Percentiles rank a stretch among this genome's conserved stretches.
These are phyloP conservation scores for Barypeithes pellucidus DNA, from an alignment of 2,888 invertebrate species.

Conservation along the genomic window DNA sequence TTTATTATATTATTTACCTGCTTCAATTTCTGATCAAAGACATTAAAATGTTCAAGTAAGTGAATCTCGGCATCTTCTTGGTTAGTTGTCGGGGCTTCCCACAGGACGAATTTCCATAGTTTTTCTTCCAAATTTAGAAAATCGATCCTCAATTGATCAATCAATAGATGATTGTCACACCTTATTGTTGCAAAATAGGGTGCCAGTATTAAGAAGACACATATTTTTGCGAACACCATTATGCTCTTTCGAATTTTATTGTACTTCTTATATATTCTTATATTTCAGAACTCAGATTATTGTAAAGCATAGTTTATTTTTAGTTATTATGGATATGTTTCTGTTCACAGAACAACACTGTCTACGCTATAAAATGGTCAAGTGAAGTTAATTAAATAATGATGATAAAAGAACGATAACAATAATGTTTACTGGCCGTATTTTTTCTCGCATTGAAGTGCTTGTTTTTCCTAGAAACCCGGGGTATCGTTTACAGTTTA, in stretches of 20 bases:
- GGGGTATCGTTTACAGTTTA: too few species aligned
- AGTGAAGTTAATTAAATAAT: not conserved
- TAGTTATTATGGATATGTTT: not conserved
- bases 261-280: too few species aligned
- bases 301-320: not conserved
- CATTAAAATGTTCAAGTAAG: constrained; percentile 35
- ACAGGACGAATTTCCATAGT: constrained; percentile 52
- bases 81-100: constrained; percentile 17
- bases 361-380: not conserved
- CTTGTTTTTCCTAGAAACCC: too few species aligned
- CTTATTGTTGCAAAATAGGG: not conserved
- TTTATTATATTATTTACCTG: constrained; percentile 31
- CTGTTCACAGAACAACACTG: not conserved
- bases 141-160: constrained; percentile 52
- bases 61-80: constrained; percentile 31
- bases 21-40: constrained; percentile 44
- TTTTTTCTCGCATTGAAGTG: too few species aligned
- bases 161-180: constrained; percentile 34
- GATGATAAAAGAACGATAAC: not conserved
- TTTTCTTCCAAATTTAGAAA: constrained; percentile 53
- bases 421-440: not conserved
- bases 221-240: not conserved
- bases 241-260: not conserved
- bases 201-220: not conserved
- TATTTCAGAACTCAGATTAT: too few species aligned